phyloP scores from a whole-genome alignment of 2,797 vertebrate species.

The Argya squamiceps region DNA sequence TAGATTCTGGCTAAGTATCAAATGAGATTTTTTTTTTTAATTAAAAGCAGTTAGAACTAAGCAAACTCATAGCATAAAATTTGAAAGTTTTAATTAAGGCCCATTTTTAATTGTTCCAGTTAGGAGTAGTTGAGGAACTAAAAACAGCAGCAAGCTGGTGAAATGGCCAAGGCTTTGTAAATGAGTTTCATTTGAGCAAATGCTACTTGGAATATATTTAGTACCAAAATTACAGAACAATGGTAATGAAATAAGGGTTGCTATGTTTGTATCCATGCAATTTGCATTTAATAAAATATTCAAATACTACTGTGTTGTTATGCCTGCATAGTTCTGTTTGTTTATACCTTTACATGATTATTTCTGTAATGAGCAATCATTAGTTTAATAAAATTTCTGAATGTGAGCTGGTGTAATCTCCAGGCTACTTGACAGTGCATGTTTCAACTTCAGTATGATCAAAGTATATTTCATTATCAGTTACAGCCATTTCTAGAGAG shows the following conservation, averaged over 20 bases:
- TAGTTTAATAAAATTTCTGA: neutral
- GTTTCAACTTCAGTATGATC: neutral
- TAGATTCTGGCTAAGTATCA: neutral
- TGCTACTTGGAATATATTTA: neutral
- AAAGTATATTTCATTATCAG: neutral
- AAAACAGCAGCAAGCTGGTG: neutral
- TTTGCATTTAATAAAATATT: slow-evolving; percentile 2
- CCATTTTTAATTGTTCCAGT: neutral
- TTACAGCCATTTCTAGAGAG: neutral
- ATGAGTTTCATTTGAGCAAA: neutral
- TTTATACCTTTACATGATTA: neutral
- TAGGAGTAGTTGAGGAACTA: neutral
- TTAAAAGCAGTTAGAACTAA: neutral
- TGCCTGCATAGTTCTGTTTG: neutral
- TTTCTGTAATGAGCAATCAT: neutral
- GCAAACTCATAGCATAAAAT: neutral
- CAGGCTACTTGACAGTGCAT: neutral
- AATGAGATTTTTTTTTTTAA: neutral
- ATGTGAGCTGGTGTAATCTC: neutral
- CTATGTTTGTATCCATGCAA: neutral
- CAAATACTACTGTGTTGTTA: neutral
- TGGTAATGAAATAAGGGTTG: neutral
- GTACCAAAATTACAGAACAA: neutral
- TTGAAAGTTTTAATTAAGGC: neutral
- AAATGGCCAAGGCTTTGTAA: neutral